Conservation (phyloP, 2,113 vertebrate genomes). For the Myrmecophaga tridactyla region DNA sequence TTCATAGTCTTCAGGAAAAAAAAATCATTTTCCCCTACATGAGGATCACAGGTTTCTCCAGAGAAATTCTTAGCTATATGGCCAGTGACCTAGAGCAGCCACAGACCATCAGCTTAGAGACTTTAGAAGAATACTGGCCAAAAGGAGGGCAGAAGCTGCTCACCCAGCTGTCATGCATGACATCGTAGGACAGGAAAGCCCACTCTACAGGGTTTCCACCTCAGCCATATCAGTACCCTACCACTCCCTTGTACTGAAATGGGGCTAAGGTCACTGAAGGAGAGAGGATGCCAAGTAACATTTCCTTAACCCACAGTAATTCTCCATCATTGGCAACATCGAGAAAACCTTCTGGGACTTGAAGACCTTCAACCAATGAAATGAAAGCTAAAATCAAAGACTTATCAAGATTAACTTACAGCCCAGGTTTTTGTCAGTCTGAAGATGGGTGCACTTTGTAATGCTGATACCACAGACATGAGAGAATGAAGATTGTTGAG, state of each 20-base stretch:
- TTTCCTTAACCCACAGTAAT: neutral
- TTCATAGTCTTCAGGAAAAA: slow-evolving; percentile 52
- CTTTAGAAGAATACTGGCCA: neutral
- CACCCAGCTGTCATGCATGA: neutral
- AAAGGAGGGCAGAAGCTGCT: neutral
- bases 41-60: slow-evolving; percentile 60
- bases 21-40: slow-evolving; percentile 44
- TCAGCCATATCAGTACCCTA: accelerated
- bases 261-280: neutral
- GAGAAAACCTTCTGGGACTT: neutral
- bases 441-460: slow-evolving; percentile 97
- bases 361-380: neutral
- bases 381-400: neutral
- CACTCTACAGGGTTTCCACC: neutral
- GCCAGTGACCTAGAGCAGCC: slow-evolving; percentile 40
- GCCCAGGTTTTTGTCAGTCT: slow-evolving; percentile 97
- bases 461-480: slow-evolving; percentile 95
- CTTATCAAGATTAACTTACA: slow-evolving; percentile 84
- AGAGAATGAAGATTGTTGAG: slow-evolving; percentile 96
- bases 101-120: slow-evolving; percentile 16
- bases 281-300: neutral
- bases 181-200: neutral
- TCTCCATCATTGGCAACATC: neutral
- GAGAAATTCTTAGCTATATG: slow-evolving; percentile 25
- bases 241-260: neutral